These are phyloP conservation scores for Laupala kohalensis DNA, from an alignment of 1,140 invertebrate genomes.

Conservation along the genomic window DNA sequence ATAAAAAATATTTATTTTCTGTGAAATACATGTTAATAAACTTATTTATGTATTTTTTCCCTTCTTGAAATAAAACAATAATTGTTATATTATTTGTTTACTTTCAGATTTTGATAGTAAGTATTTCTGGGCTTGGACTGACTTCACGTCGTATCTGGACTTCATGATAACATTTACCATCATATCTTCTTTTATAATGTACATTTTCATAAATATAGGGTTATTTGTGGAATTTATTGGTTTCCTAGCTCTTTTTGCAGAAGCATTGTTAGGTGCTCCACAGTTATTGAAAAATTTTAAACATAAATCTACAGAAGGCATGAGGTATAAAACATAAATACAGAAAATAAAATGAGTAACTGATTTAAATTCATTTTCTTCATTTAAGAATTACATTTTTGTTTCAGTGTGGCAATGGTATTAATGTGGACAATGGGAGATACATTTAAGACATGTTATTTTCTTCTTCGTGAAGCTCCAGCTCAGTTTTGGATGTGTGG, in stretches of 20 bases:
- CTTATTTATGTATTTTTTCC: too few species aligned
- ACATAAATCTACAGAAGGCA: constrained; percentile 87
- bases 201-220: constrained; percentile 65
- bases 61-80: background rate
- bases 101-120: constrained; percentile 15
- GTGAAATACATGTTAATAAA: too few species aligned
- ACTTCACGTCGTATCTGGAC: constrained; percentile 91
- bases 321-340: constrained; percentile 59
- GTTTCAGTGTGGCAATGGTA: constrained; percentile 78
- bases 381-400: constrained; percentile 18
- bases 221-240: constrained; percentile 82
- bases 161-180: constrained; percentile 81
- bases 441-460: constrained; percentile 94
- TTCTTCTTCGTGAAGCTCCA: constrained; percentile 76
- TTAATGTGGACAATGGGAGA: constrained; percentile 92
- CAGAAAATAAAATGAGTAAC: background rate
- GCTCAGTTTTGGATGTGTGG: constrained; percentile 94
- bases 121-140: constrained; percentile 97
- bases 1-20: too few species aligned
- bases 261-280: constrained; percentile 89
- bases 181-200: constrained; percentile 70
- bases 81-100: constrained; percentile 5
- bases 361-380: background rate
- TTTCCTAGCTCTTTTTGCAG: constrained; percentile 87
- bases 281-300: constrained; percentile 81